Conservation (phyloP, 2,888 invertebrate genomes). For the Toxonevra muliebris region DNA sequence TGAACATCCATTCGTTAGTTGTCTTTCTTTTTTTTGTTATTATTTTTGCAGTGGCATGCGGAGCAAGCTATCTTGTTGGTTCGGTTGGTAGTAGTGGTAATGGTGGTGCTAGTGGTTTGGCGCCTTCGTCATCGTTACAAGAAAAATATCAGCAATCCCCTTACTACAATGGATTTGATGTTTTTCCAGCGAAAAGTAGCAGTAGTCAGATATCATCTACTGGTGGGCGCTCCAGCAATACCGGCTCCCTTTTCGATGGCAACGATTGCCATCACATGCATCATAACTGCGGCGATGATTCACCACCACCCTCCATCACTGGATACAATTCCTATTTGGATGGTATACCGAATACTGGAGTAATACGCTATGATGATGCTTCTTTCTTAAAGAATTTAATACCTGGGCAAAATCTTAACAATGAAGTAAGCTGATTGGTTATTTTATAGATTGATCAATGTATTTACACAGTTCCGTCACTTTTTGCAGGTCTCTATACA, state of each 20-base stretch:
- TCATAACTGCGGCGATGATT: constrained; percentile 63
- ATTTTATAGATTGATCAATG: not conserved
- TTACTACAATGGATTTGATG: constrained; percentile 62
- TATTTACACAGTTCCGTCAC: not conserved
- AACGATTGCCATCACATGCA: constrained; percentile 58
- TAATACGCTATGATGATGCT: constrained; percentile 63
- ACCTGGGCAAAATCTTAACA: constrained; percentile 65
- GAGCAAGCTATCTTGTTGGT: constrained; percentile 31
- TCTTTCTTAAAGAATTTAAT: constrained; percentile 63
- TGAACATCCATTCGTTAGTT: not conserved
- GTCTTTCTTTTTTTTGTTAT: constrained; percentile 1
- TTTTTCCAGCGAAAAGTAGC: constrained; percentile 50
- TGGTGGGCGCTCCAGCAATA: constrained; percentile 39
- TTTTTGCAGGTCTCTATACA: constrained; percentile 63
- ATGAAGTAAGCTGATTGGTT: constrained; percentile 55
- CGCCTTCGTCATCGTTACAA: constrained; percentile 48
- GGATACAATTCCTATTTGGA: constrained; percentile 63
- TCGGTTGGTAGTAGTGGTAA: constrained; percentile 20
- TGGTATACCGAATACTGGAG: constrained; percentile 62
- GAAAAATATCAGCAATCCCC: constrained; percentile 61
- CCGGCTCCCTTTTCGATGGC: constrained; percentile 45
- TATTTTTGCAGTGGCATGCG: constrained; percentile 33
- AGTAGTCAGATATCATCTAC: constrained; percentile 36
- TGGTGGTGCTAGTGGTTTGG: constrained; percentile 22
- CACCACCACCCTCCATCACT: constrained; percentile 62